Conservation (phyloP, 1,140 invertebrate species). For the Drosophila pachea region DNA sequence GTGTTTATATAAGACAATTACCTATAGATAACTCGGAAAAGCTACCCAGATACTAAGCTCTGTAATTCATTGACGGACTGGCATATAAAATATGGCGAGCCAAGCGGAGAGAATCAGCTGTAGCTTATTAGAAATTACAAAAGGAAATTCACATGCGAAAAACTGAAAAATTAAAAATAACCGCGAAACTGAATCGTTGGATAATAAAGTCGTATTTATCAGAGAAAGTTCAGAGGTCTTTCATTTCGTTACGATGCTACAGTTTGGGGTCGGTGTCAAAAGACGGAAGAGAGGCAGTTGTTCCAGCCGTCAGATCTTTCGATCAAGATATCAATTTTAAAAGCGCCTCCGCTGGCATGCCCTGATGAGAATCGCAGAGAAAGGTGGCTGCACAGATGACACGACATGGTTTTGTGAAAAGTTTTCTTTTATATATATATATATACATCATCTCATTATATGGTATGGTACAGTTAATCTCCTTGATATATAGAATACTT, state of each 20-base stretch:
- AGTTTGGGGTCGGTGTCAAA: not conserved
- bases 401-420: too few relatives aligned
- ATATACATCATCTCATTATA: not conserved
- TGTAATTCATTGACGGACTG: constrained; percentile 44
- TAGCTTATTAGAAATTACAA: constrained; percentile 61
- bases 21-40: constrained; percentile 3
- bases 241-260: not conserved
- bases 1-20: constrained; percentile 33
- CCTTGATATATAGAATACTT: too few relatives aligned
- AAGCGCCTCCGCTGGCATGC: too few relatives aligned
- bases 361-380: too few relatives aligned
- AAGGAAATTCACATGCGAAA: constrained; percentile 17
- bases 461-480: not conserved
- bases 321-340: too few relatives aligned
- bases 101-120: constrained; percentile 36
- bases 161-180: constrained; percentile 34
- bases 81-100: constrained; percentile 60
- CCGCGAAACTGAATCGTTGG: constrained; percentile 45
- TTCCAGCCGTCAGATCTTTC: too few relatives aligned
- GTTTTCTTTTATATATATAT: not conserved
- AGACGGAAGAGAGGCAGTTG: too few relatives aligned
- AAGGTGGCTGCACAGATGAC: too few relatives aligned
- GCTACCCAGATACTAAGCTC: constrained; percentile 28
- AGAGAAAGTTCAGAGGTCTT: not conserved
- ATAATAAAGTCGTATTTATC: constrained; percentile 70